phyloP scores from a whole-genome alignment of 35 echinoderm and acorn worm genomes.

The Apostichopus parvimensis region DNA sequence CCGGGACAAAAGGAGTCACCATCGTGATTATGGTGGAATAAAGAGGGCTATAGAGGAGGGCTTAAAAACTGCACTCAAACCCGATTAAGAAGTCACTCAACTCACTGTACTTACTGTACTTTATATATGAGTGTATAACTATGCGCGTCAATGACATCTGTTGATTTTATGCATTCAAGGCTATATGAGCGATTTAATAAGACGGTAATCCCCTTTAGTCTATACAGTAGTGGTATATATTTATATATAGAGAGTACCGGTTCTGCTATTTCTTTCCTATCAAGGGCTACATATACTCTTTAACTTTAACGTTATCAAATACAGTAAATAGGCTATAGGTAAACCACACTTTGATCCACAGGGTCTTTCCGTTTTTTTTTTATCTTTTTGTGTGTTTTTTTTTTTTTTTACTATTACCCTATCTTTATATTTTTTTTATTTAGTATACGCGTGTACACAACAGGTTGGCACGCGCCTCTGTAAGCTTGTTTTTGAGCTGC shows the following conservation, averaged over 20 bases:
- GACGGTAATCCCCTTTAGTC: neutral
- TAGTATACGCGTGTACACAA: neutral
- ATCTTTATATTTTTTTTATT: neutral
- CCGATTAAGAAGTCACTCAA: no score
- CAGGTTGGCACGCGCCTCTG: neutral
- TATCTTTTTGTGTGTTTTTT: neutral
- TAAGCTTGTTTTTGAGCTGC: neutral
- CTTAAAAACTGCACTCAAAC: no score
- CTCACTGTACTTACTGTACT: no score
- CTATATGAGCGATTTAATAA: neutral
- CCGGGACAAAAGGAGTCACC: no score
- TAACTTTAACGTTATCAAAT: conserved; percentile 10
- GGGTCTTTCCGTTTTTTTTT: neutral
- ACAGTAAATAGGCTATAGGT: neutral
- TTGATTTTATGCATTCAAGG: neutral
- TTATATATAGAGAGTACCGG: neutral
- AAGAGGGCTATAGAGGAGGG: no score
- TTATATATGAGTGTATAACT: neutral
- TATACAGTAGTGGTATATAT: neutral
- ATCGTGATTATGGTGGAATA: no score
- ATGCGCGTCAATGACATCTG: neutral
- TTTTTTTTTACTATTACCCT: neutral
- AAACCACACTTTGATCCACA: neutral
- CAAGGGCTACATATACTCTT: neutral
- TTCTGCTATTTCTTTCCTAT: neutral